Percentiles rank a stretch among this genome's conserved stretches.
These are phyloP conservation scores for Drosophila bifasciata DNA, from an alignment of 1,140 invertebrate genomes.

Conservation along the genomic window DNA sequence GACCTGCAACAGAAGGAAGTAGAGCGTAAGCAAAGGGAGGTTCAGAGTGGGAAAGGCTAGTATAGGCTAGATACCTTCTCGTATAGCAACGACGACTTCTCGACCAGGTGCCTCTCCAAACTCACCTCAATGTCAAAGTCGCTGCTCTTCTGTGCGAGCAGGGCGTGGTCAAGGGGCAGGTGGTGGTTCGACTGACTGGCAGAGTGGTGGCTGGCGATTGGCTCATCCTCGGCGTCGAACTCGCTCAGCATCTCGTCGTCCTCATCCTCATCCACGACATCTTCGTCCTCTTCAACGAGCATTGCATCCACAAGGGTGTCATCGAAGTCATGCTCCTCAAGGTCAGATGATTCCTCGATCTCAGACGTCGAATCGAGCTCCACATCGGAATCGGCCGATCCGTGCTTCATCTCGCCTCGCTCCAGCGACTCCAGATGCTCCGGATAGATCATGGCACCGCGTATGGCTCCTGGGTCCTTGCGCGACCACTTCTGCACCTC, in stretches of 20 bases:
- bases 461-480: conserved; percentile 94
- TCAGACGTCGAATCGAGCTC: conserved; percentile 86
- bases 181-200: conserved; percentile 37
- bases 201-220: conserved; percentile 1
- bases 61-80: conserved; percentile 22
- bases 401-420: conserved; percentile 93
- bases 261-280: conserved; percentile 64
- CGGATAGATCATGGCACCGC: conserved; percentile 95
- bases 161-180: conserved; percentile 50
- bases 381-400: conserved; percentile 85
- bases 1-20: conserved; percentile 48
- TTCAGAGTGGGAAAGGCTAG: neutral
- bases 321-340: conserved; percentile 85
- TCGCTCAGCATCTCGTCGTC: conserved; percentile 62
- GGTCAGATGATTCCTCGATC: conserved; percentile 84
- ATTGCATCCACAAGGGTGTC: conserved; percentile 83
- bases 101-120: conserved; percentile 8
- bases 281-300: conserved; percentile 77
- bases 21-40: neutral
- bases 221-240: conserved; percentile 41
- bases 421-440: conserved; percentile 92
- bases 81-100: conserved; percentile 13
- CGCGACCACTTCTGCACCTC: conserved; percentile 98
- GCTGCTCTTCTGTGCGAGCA: conserved; percentile 50
- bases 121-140: conserved; percentile 82